Evolutionary conservation across 1,140 invertebrate species (phyloP), one percentile per base, ranked within the genome.

Genomic region (Nomia melanderi): DNA sequence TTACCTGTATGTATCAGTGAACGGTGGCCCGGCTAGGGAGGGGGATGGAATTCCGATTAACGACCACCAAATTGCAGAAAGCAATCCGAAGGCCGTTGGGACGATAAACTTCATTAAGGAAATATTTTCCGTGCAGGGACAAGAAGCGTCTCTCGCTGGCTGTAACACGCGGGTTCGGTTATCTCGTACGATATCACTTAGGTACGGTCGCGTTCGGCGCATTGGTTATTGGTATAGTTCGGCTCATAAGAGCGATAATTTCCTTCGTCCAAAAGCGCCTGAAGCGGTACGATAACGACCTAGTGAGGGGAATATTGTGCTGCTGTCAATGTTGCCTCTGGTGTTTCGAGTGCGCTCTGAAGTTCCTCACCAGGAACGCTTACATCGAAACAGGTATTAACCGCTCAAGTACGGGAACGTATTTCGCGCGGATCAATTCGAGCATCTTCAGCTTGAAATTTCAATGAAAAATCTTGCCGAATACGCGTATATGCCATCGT

Each of bases 181-280:
- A 94, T 71, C 89, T 96, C 33, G 87, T 96, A 9, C 90, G 93
- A 20, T 96, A 95, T 87, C 96, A 97, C 91, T 88, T 97, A 39
- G 96, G 96, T 36, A 95, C 96, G 3, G 93, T 96, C 0, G 96
- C 96, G 17, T 93, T 97, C 67, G 96, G 96, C 0, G 95, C 96
- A 1, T 89, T 97, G 36, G 88, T 97, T 57, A 95, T 97, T 62
- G 94, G 95, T 11, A 78, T 96, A 29, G 93, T 97, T 36, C 94
- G 95, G 87, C 82, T 97, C 11, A 88, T 96, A 7, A 92, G 95
- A 60, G 89, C 93, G 12, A 90, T 97, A 9, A 78, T 94, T 5
- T 88, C 90, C 70, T 83, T 78, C 12, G 57, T 91, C 17, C 88
- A 92, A 74, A 91, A 91, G 20, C 67, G 84, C 27, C 67, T 94